These are phyloP conservation scores for Syngnathus scovelli DNA, from an alignment of 2,113 vertebrate genomes.

Conservation along the genomic window DNA sequence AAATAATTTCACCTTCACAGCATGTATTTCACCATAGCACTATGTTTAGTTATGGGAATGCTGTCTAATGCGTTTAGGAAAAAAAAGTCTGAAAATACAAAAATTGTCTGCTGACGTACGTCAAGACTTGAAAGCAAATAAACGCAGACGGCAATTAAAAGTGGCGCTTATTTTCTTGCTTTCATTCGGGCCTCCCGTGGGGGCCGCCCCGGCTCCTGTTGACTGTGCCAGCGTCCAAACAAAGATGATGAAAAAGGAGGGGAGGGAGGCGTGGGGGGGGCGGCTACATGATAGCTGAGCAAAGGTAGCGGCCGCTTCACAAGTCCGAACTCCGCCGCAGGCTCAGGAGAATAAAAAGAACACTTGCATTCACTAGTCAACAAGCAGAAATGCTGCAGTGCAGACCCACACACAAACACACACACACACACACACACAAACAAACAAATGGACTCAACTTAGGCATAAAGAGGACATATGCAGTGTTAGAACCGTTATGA, in stretches of 20 bases:
- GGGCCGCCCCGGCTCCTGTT: constrained; percentile 50
- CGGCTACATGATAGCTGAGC: not conserved
- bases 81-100: no score
- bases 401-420: not conserved
- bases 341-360: constrained; percentile 4
- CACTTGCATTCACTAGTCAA: constrained; percentile 9
- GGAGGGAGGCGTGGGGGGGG: not conserved
- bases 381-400: not conserved
- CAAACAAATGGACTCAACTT: not conserved
- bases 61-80: no score
- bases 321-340: constrained; percentile 11
- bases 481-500: not conserved
- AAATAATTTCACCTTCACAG: not conserved
- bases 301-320: constrained; percentile 8
- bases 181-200: constrained; percentile 12
- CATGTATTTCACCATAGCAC: no score
- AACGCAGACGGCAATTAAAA: constrained; percentile 75
- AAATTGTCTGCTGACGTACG: constrained; percentile 44
- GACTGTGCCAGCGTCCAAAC: constrained; percentile 46
- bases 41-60: no score
- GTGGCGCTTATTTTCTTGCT: constrained; percentile 36
- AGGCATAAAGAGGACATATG: not conserved
- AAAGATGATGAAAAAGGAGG: constrained; percentile 8
- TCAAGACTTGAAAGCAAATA: constrained; percentile 77
- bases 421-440: not conserved